Base-by-base conservation (phyloP, 2,888 invertebrate species). In the Amiota minor region DNA sequence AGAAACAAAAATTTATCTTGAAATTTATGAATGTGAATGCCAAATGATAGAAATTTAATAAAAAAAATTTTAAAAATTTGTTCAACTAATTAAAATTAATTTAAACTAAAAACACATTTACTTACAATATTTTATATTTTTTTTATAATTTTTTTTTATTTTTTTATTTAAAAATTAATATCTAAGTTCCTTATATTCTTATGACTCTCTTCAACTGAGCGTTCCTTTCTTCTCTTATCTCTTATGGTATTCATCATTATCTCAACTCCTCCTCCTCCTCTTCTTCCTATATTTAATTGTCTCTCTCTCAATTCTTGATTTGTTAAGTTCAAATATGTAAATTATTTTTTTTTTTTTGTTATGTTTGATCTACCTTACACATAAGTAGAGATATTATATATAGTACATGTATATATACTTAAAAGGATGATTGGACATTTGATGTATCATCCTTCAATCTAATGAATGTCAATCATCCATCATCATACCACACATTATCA, bases 31-130 rank as follows among this genome's bases (percentile, higher is more conserved):
- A 35, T 23, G 18, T 14, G 20, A 68, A 68, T 68, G 67, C 67
- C 67, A 68, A 68, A 68, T 53, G 67, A 53, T 68, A 23, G 23
- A 3, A 35, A 8, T 50, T n/a, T 50, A 50, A 2, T 2, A 50
- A 67, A 14, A 2, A 53, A 45, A n/a, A n/a, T n/a, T n/a, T 62
- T 2, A 2, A 2, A 53, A 68, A 49, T 68, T 56, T 14, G 50
- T 69, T 49, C 14, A 68, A 53, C 67, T 68, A 68, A 53, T 68
- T 70, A 69, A 50, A 23, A 46, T 49, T 18, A 35, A 35, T 6
- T 35, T 4, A 35, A 23, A 1, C 3, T 72, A 46, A 12, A 69
- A n/a, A 53, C 9, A 47, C 49, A 68, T 71, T 55, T 50, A 67
- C 67, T 55, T 50, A 67, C 67, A 72, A 47, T 55, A 35, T 65